A percentile compares a stretch with the other conserved stretches of the same genome.
Conservation (phyloP, 2,797 vertebrate genomes). For the Oryzias dopingdopingensis region DNA sequence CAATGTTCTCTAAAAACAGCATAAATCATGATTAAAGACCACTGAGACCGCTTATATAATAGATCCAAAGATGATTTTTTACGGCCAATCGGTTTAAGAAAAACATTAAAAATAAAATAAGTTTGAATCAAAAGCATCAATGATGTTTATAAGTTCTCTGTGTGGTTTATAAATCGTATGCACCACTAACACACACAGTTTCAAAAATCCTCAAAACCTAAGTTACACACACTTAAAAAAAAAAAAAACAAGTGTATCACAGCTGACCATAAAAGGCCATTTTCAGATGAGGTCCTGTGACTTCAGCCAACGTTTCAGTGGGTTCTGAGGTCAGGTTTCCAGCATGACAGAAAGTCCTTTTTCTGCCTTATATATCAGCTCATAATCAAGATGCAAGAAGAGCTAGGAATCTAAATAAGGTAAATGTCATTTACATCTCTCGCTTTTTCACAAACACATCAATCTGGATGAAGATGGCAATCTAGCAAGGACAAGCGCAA, state of each 20-base stretch:
- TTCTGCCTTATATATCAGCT: slow-evolving; percentile 25
- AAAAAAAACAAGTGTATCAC: too few relatives aligned
- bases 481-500: slow-evolving; percentile 24
- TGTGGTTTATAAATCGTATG: neutral
- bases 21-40: too few relatives aligned
- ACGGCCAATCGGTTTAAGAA: too few relatives aligned
- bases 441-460: slow-evolving; percentile 6
- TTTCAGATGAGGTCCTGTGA: slow-evolving; percentile 43
- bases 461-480: slow-evolving; percentile 8
- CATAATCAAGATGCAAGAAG: slow-evolving; percentile 12
- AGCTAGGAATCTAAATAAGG: slow-evolving; percentile 15
- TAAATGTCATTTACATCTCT: slow-evolving; percentile 15
- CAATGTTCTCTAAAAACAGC: too few relatives aligned
- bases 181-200: neutral
- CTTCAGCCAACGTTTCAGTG: slow-evolving; percentile 44
- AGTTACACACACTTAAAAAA: too few relatives aligned
- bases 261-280: slow-evolving; percentile 70
- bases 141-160: slow-evolving; percentile 6
- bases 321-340: slow-evolving; percentile 44
- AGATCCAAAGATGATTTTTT: too few relatives aligned
- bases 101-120: too few relatives aligned
- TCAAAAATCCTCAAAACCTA: neutral
- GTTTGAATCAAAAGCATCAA: too few relatives aligned
- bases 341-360: slow-evolving; percentile 10
- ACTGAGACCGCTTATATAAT: too few relatives aligned